Conservation (phyloP, 2,113 vertebrate species). For the Heteronetta atricapilla region DNA sequence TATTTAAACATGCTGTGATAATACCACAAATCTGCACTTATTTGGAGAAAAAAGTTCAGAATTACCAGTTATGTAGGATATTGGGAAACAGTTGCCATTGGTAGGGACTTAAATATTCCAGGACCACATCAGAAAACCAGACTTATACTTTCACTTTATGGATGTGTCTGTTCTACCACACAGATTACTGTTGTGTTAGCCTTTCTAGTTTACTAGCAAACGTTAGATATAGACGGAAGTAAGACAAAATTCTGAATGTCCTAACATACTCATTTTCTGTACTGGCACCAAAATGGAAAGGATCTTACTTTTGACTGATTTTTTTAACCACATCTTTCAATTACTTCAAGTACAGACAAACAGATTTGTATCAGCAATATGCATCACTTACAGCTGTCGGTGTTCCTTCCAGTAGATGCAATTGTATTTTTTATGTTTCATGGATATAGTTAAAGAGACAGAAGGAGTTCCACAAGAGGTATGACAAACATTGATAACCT, state of each 20-base stretch:
- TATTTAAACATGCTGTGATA: background rate
- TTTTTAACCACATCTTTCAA: background rate
- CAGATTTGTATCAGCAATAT: background rate
- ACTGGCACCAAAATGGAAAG: background rate
- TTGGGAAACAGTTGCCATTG: background rate
- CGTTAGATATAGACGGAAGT: background rate
- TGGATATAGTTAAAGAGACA: constrained; percentile 16
- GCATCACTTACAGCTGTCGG: background rate
- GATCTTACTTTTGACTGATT: background rate
- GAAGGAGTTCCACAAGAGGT: background rate
- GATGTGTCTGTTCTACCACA: background rate
- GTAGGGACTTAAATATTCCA: background rate
- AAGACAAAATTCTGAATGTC: background rate
- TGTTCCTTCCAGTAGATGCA: background rate
- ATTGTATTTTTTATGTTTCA: background rate
- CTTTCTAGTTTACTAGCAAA: background rate
- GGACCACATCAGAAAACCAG: background rate
- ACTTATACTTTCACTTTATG: background rate
- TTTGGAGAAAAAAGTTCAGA: background rate
- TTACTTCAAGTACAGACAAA: background rate
- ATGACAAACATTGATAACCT: constrained; percentile 64
- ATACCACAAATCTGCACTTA: background rate
- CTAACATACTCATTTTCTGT: background rate
- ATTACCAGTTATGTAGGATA: background rate
- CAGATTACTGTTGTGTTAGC: background rate